Evolutionary conservation across 2,113 vertebrate genomes (phyloP).

Genomic region (Leucosticte australis): DNA sequence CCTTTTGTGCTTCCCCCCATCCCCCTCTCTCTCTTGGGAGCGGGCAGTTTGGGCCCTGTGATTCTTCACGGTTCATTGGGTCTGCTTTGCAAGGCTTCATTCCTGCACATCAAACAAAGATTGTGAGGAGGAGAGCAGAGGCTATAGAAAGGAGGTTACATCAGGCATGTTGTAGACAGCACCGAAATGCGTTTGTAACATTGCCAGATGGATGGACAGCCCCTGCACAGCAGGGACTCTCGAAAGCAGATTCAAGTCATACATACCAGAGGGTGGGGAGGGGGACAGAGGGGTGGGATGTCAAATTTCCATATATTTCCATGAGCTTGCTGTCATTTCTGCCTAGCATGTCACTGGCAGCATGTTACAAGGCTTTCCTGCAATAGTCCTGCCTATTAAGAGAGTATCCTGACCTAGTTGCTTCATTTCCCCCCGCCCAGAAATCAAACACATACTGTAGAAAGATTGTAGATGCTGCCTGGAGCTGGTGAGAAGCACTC

Average conservation of each 20-base stretch:
- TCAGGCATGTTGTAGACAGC: constrained; percentile 6
- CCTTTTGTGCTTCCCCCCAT: background rate
- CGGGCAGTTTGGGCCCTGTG: background rate
- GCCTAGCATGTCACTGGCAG: background rate
- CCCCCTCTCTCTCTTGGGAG: background rate
- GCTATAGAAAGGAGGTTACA: constrained; percentile 20
- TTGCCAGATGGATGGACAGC: constrained; percentile 59
- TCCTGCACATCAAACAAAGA: constrained; percentile 26
- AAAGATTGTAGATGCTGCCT: background rate
- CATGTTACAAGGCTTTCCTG: background rate
- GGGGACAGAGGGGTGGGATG: background rate
- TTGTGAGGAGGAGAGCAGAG: background rate
- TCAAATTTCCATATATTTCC: constrained; percentile 57
- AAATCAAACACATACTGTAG: background rate
- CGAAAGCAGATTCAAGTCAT: background rate
- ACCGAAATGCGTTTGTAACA: constrained; percentile 26
- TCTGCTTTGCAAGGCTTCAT: constrained; percentile 34
- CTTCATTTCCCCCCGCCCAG: background rate
- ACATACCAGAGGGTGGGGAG: background rate
- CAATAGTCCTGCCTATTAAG: background rate
- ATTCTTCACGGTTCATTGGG: constrained; percentile 1
- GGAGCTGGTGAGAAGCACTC: background rate
- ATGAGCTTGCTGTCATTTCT: constrained; percentile 39
- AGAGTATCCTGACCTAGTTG: background rate
- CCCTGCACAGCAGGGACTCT: background rate